A percentile compares a stretch with the other conserved stretches of the same genome.
Evolutionary conservation across 2,797 vertebrate species (phyloP).

Genomic region (Acestrorhynchus altus): DNA sequence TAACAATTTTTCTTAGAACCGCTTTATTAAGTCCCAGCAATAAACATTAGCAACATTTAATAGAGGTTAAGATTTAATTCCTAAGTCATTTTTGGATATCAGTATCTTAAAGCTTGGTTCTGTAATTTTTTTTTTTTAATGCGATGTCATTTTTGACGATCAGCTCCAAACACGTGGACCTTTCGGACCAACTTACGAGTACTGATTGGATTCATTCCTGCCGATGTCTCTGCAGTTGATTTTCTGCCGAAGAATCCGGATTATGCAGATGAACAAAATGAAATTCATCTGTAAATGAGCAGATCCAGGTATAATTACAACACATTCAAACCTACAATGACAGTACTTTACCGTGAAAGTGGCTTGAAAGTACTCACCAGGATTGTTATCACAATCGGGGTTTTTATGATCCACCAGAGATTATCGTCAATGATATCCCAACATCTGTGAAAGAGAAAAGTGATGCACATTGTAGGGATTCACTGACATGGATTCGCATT

Average conservation of each 20-base stretch:
- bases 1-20: too few relatives aligned
- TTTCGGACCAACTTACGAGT: constrained; percentile 82
- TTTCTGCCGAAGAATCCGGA: constrained; percentile 94
- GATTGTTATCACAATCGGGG: constrained; percentile 74
- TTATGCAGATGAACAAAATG: constrained; percentile 93
- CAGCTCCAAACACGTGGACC: neutral
- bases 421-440: constrained; percentile 77
- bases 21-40: too few relatives aligned
- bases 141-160: too few relatives aligned
- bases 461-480: neutral
- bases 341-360: neutral
- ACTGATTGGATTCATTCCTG: constrained; percentile 90
- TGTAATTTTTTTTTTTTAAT: too few relatives aligned
- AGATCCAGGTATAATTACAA: neutral
- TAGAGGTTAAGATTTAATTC: too few relatives aligned
- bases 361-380: constrained; percentile 67
- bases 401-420: constrained; percentile 82
- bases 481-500: neutral
- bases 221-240: constrained; percentile 92
- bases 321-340: neutral
- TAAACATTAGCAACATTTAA: too few relatives aligned
- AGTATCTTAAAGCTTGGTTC: too few relatives aligned
- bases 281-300: constrained; percentile 85
- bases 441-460: constrained; percentile 67
- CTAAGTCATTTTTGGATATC: too few relatives aligned